Conservation (phyloP, 2,113 vertebrate genomes). For the Otolemur garnettii region DNA sequence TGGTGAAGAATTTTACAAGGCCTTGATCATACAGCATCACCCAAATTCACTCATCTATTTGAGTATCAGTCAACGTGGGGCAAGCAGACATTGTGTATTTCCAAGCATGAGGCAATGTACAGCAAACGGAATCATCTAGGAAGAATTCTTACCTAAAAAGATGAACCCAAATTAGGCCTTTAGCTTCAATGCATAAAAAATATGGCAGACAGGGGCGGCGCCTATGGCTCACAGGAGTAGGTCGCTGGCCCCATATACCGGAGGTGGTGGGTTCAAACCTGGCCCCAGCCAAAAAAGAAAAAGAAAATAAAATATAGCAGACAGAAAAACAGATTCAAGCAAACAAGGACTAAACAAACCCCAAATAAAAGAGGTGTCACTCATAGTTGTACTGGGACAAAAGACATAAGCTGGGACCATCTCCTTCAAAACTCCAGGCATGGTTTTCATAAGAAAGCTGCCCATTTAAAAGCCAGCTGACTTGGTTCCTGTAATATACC, state of each 20-base stretch:
- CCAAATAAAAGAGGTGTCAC: background rate
- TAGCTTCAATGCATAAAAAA: background rate
- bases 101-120: too few species aligned
- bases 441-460: background rate
- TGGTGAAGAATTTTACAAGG: background rate
- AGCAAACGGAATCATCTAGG: background rate
- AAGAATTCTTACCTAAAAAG: background rate
- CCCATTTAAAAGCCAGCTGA: background rate
- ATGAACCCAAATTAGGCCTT: background rate
- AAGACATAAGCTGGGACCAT: background rate
- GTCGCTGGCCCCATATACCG: too few species aligned
- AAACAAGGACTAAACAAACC: background rate
- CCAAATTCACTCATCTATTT: background rate
- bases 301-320: background rate
- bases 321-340: background rate
- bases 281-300: background rate
- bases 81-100: background rate
- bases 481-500: background rate
- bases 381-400: background rate
- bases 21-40: background rate
- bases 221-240: too few species aligned
- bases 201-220: background rate
- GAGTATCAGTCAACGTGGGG: background rate
- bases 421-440: background rate
- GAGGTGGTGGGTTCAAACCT: too few species aligned